phyloP scores from a whole-genome alignment of 2,888 invertebrate species.

The Dione vanillae region DNA sequence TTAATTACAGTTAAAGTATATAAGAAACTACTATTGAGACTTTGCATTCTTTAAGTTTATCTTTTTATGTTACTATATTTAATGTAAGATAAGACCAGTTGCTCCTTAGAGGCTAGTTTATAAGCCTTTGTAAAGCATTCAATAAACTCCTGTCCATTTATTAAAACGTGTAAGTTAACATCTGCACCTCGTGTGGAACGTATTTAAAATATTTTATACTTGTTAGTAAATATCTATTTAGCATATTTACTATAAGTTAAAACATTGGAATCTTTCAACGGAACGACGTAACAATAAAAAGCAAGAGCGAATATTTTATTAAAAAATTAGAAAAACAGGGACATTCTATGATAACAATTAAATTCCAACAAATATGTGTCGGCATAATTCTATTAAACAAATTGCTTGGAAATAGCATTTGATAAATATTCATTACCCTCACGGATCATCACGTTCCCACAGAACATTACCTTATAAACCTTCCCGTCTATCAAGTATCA shows the following conservation, averaged over 20 bases:
- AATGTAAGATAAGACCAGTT: slow-evolving; percentile 1
- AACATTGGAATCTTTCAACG: neutral
- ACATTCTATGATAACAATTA: neutral
- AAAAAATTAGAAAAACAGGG: neutral
- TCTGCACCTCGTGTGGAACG: neutral
- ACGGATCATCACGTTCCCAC: slow-evolving; percentile 41
- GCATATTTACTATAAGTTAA: neutral
- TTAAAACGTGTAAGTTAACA: neutral
- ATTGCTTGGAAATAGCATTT: neutral
- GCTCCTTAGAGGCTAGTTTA: neutral
- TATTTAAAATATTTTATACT: slow-evolving; percentile 6
- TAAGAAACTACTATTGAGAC: neutral
- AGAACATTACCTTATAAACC: slow-evolving; percentile 34
- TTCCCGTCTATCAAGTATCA: slow-evolving; percentile 29
- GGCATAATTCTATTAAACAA: neutral
- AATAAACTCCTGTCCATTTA: neutral
- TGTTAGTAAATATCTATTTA: slow-evolving; percentile 16
- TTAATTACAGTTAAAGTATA: neutral
- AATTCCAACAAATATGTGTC: neutral
- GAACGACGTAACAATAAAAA: neutral
- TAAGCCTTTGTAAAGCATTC: neutral
- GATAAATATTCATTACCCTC: slow-evolving; percentile 31
- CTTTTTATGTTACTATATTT: slow-evolving; percentile 7
- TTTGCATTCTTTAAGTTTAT: neutral
- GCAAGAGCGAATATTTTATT: neutral